phyloP scores from a whole-genome alignment of 2,888 invertebrate genomes.

The Helicoverpa assulta region DNA sequence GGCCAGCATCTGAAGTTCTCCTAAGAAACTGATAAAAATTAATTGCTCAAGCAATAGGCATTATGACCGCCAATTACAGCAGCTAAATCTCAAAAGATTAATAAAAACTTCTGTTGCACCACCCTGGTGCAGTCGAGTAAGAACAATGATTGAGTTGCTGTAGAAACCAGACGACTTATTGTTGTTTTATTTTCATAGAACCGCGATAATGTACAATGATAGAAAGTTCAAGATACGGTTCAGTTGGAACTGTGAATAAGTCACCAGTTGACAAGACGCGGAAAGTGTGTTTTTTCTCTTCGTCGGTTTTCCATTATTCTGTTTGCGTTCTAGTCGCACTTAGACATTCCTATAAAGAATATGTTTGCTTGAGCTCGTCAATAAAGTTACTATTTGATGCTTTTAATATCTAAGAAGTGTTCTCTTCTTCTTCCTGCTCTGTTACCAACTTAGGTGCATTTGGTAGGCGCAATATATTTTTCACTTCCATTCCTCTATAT shows the following conservation, averaged over 20 bases:
- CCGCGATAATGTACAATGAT: slow-evolving; percentile 1
- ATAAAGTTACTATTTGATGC: no score
- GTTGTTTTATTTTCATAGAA: slow-evolving; percentile 13
- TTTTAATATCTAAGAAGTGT: no score
- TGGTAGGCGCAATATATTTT: no score
- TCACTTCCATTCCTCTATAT: no score
- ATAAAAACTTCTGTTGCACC: slow-evolving; percentile 16
- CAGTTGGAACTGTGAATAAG: neutral
- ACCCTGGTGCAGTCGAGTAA: slow-evolving; percentile 20
- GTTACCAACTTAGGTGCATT: no score
- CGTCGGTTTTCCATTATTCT: no score
- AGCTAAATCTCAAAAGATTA: slow-evolving; percentile 1
- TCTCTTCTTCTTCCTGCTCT: no score
- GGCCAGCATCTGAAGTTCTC: neutral
- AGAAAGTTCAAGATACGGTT: slow-evolving; percentile 13
- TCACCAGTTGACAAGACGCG: neutral
- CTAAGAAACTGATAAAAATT: neutral
- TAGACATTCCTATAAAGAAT: no score
- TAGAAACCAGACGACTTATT: slow-evolving; percentile 13
- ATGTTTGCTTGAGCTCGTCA: no score
- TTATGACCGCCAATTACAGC: neutral
- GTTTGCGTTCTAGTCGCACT: no score
- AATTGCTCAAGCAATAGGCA: neutral
- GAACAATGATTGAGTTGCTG: slow-evolving; percentile 19
- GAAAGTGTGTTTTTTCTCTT: neutral